Conservation (phyloP, 2,888 invertebrate genomes). For the Patella caerulea region DNA sequence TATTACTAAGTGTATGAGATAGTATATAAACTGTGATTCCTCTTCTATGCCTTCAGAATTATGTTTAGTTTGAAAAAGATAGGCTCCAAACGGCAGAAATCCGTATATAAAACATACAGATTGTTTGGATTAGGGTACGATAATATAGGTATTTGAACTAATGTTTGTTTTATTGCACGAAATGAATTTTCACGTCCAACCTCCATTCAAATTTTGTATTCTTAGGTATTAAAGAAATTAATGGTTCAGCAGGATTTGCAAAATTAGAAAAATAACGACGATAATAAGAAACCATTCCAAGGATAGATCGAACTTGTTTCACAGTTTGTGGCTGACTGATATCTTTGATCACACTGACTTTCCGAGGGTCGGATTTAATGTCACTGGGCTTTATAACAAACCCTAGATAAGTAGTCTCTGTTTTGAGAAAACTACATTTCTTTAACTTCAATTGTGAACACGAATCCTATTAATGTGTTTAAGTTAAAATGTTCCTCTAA, state of each 20-base stretch:
- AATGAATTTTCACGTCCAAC: not conserved
- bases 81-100: not conserved
- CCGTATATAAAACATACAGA: not conserved
- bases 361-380: not conserved
- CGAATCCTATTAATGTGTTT: too few species aligned
- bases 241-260: not conserved
- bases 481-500: too few species aligned
- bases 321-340: too few species aligned
- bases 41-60: not conserved
- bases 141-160: constrained; percentile 19
- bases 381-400: not conserved
- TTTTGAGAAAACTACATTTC: too few species aligned
- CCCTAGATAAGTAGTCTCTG: too few species aligned
- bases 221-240: constrained; percentile 10
- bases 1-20: constrained; percentile 5
- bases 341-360: too few species aligned
- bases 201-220: constrained; percentile 10
- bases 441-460: too few species aligned
- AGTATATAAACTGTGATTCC: not conserved
- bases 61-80: not conserved
- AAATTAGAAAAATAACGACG: not conserved
- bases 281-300: constrained; percentile 15
- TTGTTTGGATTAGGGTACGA: constrained; percentile 14
- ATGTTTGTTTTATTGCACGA: constrained; percentile 13
- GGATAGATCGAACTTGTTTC: not conserved